A percentile compares a stretch with the other conserved stretches of the same genome.
Evolutionary conservation across 2,797 vertebrate genomes (phyloP).

Genomic region (Myiotriccus ornatus): DNA sequence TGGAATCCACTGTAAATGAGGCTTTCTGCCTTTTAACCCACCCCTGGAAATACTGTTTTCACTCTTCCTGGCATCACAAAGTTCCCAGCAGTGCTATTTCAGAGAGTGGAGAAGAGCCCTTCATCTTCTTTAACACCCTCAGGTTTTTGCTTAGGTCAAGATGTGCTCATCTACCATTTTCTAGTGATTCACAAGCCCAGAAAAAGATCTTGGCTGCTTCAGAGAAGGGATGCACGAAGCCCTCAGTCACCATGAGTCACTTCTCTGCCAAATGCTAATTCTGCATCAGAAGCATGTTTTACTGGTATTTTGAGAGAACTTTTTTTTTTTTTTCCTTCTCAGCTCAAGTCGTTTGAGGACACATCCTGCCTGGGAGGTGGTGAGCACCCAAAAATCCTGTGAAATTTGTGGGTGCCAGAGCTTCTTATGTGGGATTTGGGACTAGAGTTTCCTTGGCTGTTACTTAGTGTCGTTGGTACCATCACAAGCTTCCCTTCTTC

Average conservation of each 20-base stretch:
- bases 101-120: background rate
- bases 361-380: background rate
- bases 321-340: background rate
- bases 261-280: conserved; percentile 48
- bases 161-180: conserved; percentile 28
- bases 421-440: background rate
- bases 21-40: background rate
- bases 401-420: background rate
- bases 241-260: conserved; percentile 57
- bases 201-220: conserved; percentile 52
- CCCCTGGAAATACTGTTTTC: background rate
- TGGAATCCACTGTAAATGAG: background rate
- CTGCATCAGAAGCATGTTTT: conserved; percentile 44
- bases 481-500: background rate
- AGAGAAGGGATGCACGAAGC: conserved; percentile 18
- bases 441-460: background rate
- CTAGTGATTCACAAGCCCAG: conserved; percentile 55
- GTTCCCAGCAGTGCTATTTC: background rate
- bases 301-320: background rate
- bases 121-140: background rate
- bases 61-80: background rate
- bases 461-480: background rate
- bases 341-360: conserved; percentile 24
- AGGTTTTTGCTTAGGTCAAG: conserved; percentile 27
- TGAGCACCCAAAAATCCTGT: conserved; percentile 24